These are phyloP conservation scores for Alviniconcha marisindica DNA, from an alignment of 1,140 invertebrate genomes.

Conservation along the genomic window DNA sequence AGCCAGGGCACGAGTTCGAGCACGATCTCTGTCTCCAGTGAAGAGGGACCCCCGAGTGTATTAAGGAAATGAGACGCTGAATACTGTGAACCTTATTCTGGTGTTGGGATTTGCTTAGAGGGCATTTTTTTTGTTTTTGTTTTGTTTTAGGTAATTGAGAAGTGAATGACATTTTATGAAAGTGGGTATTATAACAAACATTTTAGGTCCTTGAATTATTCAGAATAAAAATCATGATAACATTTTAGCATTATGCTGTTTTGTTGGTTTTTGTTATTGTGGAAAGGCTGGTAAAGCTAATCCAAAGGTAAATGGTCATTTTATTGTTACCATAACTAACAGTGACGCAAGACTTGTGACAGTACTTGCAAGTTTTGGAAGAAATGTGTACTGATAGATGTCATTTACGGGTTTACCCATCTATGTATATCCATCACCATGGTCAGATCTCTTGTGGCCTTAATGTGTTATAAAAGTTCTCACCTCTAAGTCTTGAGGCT, in stretches of 20 bases:
- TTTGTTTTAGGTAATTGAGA: neutral
- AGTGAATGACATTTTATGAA: neutral
- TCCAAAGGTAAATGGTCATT: neutral
- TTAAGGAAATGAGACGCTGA: constrained; percentile 28
- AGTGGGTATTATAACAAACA: neutral
- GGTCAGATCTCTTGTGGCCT: neutral
- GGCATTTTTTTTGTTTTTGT: neutral
- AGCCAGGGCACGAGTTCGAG: constrained; percentile 48
- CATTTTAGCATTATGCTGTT: neutral
- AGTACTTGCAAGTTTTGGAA: neutral
- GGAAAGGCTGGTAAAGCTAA: neutral
- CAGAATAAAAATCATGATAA: neutral
- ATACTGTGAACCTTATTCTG: neutral
- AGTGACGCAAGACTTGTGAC: neutral
- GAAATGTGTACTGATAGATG: neutral
- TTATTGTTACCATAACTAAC: neutral
- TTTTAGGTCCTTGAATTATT: neutral
- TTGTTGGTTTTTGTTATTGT: neutral
- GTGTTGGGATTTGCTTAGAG: neutral
- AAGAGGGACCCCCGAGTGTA: constrained; percentile 67
- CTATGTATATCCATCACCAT: neutral
- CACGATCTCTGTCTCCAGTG: constrained; percentile 68
- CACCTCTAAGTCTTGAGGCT: neutral
- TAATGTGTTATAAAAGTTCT: neutral
- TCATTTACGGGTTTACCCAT: neutral